Base-by-base conservation (phyloP, 2,113 vertebrate species). In the Phodopus roborovskii region DNA sequence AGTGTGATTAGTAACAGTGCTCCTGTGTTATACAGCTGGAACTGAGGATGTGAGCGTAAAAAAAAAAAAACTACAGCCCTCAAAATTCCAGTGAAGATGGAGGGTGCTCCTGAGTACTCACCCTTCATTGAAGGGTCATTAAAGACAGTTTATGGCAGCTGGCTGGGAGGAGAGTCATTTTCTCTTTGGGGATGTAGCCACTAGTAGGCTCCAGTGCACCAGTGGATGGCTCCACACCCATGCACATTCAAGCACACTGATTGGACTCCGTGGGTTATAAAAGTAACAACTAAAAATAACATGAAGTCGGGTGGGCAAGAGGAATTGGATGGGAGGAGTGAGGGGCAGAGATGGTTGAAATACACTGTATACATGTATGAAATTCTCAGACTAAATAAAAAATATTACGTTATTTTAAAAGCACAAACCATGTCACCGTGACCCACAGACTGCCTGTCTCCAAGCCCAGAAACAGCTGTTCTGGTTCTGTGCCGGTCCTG, bases 1-100 rank as follows among this genome's bases (percentile, higher is more conserved):
- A 95, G 94, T 96, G 90, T 98, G 98, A 98, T 98, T 98, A 98
- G 97, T 95, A 95, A 96, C 97, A 91, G 97, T 97, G 88, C 84
- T 30, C 83, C 62, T 30, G 36, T 71, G 94, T 96, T 87, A 95
- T 95, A 97, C 90, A n/a, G 48, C 28, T 4, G 95, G 89, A 75
- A 90, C 89, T 36, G 45, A 96, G 93, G 94, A 70, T 39, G 19
- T 39, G 88, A 6, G 45, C 3, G 45, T n/a, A n/a, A n/a, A n/a
- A n/a, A n/a, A n/a, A n/a, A 96, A 95, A 36, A 73, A 92, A 88
- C 50, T 8, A 50, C 45, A 64, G 58, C 53, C 86, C 92, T 79
- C 50, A 36, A n/a, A 11, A 86, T 86, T 50, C 83, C 83, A 86
- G 62, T 0, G 0, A 36, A 62, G 42, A 22, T 8, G 28, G 28